Conservation (phyloP, 2,113 vertebrate genomes). For the Clinocottus analis region DNA sequence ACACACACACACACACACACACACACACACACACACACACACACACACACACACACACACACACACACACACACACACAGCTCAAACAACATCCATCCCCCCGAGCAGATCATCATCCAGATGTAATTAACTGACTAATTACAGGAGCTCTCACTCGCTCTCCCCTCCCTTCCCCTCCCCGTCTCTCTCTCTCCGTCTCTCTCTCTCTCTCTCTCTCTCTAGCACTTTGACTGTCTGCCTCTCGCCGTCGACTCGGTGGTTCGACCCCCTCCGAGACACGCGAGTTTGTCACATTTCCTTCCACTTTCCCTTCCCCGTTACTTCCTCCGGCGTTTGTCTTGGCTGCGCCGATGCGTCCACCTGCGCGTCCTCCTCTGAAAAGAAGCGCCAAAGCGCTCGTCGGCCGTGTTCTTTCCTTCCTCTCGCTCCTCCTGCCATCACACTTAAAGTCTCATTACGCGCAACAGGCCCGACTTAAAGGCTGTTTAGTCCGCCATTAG, state of each 20-base stretch:
- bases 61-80: slow-evolving; percentile 53
- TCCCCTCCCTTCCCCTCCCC: slow-evolving; percentile 46
- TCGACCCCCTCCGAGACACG: slow-evolving; percentile 25
- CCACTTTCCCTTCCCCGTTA: slow-evolving; percentile 12
- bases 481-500: slow-evolving; percentile 76
- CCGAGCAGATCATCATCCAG: slow-evolving; percentile 82
- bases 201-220: slow-evolving; percentile 58
- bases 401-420: slow-evolving; percentile 50
- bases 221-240: slow-evolving; percentile 38
- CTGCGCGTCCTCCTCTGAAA: not conserved
- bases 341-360: slow-evolving; percentile 5
- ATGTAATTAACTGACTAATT: slow-evolving; percentile 85
- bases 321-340: slow-evolving; percentile 29
- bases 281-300: slow-evolving; percentile 15
- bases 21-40: slow-evolving; percentile 52
- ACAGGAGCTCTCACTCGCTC: slow-evolving; percentile 66
- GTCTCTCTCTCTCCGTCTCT: slow-evolving; percentile 49
- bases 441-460: slow-evolving; percentile 74
- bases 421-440: slow-evolving; percentile 57
- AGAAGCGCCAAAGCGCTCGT: slow-evolving; percentile 27
- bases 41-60: slow-evolving; percentile 56
- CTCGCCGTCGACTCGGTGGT: slow-evolving; percentile 20
- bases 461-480: slow-evolving; percentile 67
- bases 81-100: slow-evolving; percentile 82
- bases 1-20: slow-evolving; percentile 53